Base-by-base conservation (phyloP, 2,888 invertebrate genomes). In the Coremacera marginata region DNA sequence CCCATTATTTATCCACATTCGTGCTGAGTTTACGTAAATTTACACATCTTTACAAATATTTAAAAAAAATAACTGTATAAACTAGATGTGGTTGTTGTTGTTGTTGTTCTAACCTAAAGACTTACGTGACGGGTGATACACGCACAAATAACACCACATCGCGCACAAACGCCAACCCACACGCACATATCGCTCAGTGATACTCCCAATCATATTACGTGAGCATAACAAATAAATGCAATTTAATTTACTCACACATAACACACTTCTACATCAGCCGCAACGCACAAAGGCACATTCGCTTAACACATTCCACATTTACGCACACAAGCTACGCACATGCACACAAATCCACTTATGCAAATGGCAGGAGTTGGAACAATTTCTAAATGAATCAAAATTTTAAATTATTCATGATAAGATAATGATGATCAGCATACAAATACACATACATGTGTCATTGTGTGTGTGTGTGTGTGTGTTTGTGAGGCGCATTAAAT, bases 161-260 rank as follows among this genome's bases (percentile, higher is more conserved):
- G 11, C 8, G 19, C 22, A 11, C 25, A 22, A 60, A 19, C 7
- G 31, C 2, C 34, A 34, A 31, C n/a, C 5, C n/a, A 63, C 31
- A 63, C 34, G 37, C 9, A 34, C 31, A 34, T 16, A 19, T 27
- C 11, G 11, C 31, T 9, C 31, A 37, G 22, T 22, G 37, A 68
- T 27, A 22, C 51, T 51, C 9, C 9, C 68, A 68, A 49, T 68
- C 51, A 49, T 68, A 25, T 51, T 68, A 68, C 51, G 68, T 37
- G 34, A 19, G 71, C 71, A 37, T 71, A 71, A 57, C 57, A 57
- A 57, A 71, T 71, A 71, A 55, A 71, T 71, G 55, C 57, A 71
- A 71, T 71, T 71, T 57, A 71, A 71, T 71, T 71, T 71, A 37
- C 57, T 57, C 34, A 57, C 37, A 34, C 34, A 34, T 34, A 3